phyloP scores from a whole-genome alignment of 2,797 vertebrate species.

The Furcifer pardalis region DNA sequence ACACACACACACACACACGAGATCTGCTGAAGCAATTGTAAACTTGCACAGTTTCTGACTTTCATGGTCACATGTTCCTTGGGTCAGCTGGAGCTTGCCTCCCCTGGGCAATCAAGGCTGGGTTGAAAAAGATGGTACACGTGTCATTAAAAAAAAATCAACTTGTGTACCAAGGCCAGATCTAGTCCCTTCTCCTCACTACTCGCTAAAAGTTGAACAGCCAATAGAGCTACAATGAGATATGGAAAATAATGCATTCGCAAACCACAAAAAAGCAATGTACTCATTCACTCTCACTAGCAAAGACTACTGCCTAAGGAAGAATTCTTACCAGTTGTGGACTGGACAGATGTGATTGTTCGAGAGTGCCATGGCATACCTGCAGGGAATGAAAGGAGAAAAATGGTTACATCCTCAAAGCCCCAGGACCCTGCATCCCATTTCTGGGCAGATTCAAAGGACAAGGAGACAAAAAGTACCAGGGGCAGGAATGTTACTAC shows the following conservation, averaged over 20 bases:
- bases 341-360: conserved; percentile 76
- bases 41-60: neutral
- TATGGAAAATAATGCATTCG: neutral
- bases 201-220: neutral
- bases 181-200: neutral
- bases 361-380: conserved; percentile 74
- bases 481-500: no score
- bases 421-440: neutral
- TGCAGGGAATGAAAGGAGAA: conserved; percentile 42
- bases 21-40: neutral
- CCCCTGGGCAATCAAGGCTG: neutral
- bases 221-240: neutral
- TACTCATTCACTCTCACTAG: neutral
- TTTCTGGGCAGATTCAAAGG: neutral
- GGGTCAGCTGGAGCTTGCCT: neutral
- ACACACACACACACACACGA: no score
- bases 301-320: neutral
- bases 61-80: neutral
- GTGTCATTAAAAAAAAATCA: neutral
- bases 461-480: no score
- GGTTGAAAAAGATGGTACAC: neutral
- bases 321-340: conserved; percentile 71
- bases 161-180: neutral
- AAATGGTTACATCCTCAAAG: accelerated
- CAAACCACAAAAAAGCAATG: neutral